phyloP scores from a whole-genome alignment of 2,797 vertebrate genomes.

The Babyrousa celebensis region DNA sequence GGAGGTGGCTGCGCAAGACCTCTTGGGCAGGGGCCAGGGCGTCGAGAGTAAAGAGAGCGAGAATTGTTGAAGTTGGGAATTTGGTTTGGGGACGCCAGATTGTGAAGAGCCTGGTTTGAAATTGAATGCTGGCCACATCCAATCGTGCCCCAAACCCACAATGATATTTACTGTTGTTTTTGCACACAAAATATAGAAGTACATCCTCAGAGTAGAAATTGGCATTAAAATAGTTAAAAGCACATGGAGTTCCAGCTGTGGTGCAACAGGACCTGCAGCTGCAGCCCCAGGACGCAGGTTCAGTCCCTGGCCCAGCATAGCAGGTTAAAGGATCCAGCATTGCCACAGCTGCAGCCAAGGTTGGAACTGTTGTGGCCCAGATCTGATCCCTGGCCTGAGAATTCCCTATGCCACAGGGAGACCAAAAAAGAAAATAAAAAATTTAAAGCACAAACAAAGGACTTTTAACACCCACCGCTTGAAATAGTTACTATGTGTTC shows the following conservation, averaged over 20 bases:
- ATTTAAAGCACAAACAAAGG: not conserved
- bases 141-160: not conserved
- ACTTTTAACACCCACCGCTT: not conserved
- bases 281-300: no score
- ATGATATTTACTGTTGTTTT: not conserved
- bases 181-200: not conserved
- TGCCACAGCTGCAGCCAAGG: no score
- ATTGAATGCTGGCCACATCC: not conserved
- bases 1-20: not conserved
- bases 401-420: no score
- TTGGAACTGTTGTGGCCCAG: no score
- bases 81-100: not conserved
- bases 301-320: no score
- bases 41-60: rapidly evolving
- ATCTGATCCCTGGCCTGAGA: no score
- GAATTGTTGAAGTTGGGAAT: not conserved
- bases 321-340: no score
- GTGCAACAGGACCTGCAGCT: no score
- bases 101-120: not conserved
- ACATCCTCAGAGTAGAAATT: not conserved
- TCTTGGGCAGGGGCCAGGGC: not conserved
- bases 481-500: not conserved
- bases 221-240: not conserved
- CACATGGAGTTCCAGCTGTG: not conserved
- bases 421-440: no score